Evolutionary conservation across 2,888 invertebrate genomes (phyloP).

Genomic region (Bellardia bayeri): DNA sequence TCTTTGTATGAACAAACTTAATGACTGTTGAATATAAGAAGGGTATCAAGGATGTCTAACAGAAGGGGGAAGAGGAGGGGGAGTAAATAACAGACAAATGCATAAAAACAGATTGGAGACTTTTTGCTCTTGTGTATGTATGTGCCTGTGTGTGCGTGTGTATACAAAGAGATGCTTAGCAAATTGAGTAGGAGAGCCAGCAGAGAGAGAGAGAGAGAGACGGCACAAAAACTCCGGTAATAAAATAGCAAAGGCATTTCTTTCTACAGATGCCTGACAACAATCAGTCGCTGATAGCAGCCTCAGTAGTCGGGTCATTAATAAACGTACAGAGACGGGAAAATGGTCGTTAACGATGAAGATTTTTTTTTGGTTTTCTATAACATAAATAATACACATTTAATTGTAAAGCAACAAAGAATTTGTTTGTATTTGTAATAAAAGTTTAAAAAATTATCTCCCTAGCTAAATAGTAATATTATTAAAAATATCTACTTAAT

Average conservation of each 20-base stretch:
- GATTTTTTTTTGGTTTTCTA: slow-evolving; percentile 40
- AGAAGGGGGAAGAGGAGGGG: not conserved
- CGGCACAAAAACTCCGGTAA: slow-evolving; percentile 54
- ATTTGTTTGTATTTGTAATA: slow-evolving; percentile 4
- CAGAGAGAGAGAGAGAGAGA: slow-evolving; percentile 16
- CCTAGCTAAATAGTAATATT: slow-evolving; percentile 9
- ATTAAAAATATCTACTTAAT: not conserved
- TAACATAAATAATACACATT: slow-evolving; percentile 36
- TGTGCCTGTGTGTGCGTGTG: not conserved
- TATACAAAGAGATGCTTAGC: slow-evolving; percentile 57
- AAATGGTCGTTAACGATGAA: slow-evolving; percentile 67
- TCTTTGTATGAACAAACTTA: slow-evolving; percentile 22
- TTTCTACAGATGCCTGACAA: slow-evolving; percentile 71
- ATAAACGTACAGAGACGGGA: slow-evolving; percentile 65
- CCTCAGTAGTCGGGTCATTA: slow-evolving; percentile 72
- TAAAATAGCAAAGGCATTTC: slow-evolving; percentile 45
- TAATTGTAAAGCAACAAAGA: slow-evolving; percentile 16
- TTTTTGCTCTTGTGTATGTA: slow-evolving; percentile 10
- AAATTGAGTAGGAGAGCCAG: slow-evolving; percentile 24
- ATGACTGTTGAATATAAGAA: slow-evolving; percentile 68
- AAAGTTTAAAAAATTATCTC: not conserved
- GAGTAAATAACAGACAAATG: slow-evolving; percentile 2
- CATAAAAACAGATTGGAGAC: slow-evolving; percentile 56
- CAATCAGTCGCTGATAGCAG: slow-evolving; percentile 74
- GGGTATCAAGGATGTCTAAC: slow-evolving; percentile 12